Conservation (phyloP, 30 jellyfish, hydroid and myxozoan genomes). For the Pelagia noctiluca region DNA sequence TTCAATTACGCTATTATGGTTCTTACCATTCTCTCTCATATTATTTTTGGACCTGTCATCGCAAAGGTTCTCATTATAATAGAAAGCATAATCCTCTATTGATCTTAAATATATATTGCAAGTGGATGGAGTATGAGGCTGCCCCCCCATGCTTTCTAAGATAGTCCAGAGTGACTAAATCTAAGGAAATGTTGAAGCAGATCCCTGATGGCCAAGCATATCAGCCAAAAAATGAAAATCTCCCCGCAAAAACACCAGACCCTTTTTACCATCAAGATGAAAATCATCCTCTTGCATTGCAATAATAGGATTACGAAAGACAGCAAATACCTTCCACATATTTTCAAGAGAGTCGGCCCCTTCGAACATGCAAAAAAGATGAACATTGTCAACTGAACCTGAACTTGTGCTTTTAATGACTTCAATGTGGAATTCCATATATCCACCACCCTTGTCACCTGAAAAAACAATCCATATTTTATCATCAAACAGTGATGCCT, state of each 20-base stretch:
- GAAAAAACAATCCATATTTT: conserved; percentile 43
- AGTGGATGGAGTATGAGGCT: conserved; percentile 22
- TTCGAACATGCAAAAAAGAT: conserved; percentile 45
- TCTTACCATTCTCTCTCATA: conserved; percentile 32
- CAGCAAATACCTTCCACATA: conserved; percentile 27
- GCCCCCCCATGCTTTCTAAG: conserved; percentile 29
- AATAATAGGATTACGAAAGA: conserved; percentile 8
- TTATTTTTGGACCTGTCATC: conserved; percentile 46
- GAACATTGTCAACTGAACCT: conserved; percentile 54
- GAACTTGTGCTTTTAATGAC: conserved; percentile 50
- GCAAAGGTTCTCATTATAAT: conserved; percentile 46
- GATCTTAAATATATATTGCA: conserved; percentile 25
- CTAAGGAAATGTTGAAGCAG: conserved; percentile 38
- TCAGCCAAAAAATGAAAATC: conserved; percentile 48
- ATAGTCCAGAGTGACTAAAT: conserved; percentile 14
- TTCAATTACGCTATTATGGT: conserved; percentile 48
- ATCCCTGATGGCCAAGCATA: conserved; percentile 50
- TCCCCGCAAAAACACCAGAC: conserved; percentile 23
- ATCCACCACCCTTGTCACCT: conserved; percentile 67
- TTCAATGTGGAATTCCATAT: conserved; percentile 44
- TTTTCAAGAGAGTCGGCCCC: conserved; percentile 55
- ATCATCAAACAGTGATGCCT: conserved; percentile 31
- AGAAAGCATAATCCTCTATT: conserved; percentile 30
- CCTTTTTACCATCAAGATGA: conserved; percentile 18
- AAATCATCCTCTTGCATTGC: conserved; percentile 48